phyloP scores from a whole-genome alignment of 30 jellyfish, hydroid and myxozoan species.

The Aurelia sp. region DNA sequence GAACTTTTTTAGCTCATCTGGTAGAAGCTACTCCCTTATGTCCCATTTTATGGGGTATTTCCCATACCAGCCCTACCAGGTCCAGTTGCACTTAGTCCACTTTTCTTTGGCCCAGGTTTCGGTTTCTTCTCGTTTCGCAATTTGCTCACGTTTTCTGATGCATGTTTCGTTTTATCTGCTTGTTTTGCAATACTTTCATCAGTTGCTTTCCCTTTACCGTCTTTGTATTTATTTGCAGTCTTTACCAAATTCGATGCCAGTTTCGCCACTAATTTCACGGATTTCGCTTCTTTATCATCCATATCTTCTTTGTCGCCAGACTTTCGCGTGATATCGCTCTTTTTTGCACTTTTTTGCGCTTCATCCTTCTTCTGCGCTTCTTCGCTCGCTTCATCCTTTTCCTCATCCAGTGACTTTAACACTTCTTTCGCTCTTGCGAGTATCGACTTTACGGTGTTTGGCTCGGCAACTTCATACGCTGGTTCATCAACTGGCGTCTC shows the following conservation, averaged over 20 bases:
- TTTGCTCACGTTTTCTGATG: slow-evolving; percentile 18
- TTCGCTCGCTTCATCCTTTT: slow-evolving; percentile 44
- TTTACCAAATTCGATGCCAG: slow-evolving; percentile 90
- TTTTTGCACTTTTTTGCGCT: slow-evolving; percentile 56
- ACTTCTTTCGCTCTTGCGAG: slow-evolving; percentile 98
- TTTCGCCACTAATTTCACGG: slow-evolving; percentile 88
- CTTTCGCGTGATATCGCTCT: slow-evolving; percentile 82
- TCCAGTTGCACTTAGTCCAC: slow-evolving; percentile 80
- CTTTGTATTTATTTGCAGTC: slow-evolving; percentile 55
- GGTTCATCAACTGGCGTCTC: slow-evolving; percentile 76
- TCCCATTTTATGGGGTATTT: slow-evolving; percentile 73
- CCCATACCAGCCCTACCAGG: slow-evolving; percentile 98
- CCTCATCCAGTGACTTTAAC: slow-evolving; percentile 91
- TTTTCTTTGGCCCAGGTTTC: slow-evolving; percentile 82
- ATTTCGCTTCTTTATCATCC: slow-evolving; percentile 64
- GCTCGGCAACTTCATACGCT: slow-evolving; percentile 84
- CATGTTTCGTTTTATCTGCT: neutral
- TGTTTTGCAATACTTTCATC: slow-evolving; percentile 3
- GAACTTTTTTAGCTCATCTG: no score
- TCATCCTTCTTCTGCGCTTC: slow-evolving; percentile 12
- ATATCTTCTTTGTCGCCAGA: neutral
- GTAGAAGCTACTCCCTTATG: no score
- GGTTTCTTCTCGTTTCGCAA: slow-evolving; percentile 68
- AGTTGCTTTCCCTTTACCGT: slow-evolving; percentile 17
- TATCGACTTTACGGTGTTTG: slow-evolving; percentile 90